Conservation (phyloP, 2,113 vertebrate genomes). For the Pelvicachromis taeniatus region DNA sequence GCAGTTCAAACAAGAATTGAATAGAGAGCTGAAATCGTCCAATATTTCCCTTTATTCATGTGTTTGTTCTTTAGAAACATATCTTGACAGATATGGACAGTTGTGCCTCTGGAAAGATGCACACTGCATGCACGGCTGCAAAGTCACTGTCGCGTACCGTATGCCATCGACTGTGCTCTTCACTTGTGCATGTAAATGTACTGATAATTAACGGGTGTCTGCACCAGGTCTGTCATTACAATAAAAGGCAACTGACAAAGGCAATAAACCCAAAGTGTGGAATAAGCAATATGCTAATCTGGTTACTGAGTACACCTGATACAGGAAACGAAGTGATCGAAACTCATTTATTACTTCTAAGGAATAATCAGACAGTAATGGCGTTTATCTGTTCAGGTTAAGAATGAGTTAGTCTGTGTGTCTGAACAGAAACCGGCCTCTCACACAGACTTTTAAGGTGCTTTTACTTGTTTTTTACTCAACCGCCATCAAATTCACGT, state of each 20-base stretch:
- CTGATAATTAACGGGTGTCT: background rate
- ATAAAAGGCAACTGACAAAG: slow-evolving; percentile 2
- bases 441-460: background rate
- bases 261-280: slow-evolving; percentile 1
- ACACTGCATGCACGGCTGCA: background rate
- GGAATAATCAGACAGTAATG: background rate
- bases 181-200: background rate
- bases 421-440: background rate
- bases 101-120: background rate
- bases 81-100: background rate
- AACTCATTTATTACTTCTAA: slow-evolving; percentile 13
- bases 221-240: background rate
- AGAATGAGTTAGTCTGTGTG: background rate
- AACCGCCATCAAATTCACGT: background rate
- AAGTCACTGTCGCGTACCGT: background rate
- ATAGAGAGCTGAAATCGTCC: background rate
- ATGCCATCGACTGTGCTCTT: background rate
- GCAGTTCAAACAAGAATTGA: background rate
- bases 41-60: background rate
- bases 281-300: slow-evolving; percentile 35
- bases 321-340: background rate
- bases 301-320: background rate
- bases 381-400: background rate
- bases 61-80: background rate
- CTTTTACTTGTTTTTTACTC: background rate